A percentile compares a stretch with the other conserved stretches of the same genome.
Evolutionary conservation across 2,113 vertebrate species (phyloP).

Genomic region (Morone chrysops): DNA sequence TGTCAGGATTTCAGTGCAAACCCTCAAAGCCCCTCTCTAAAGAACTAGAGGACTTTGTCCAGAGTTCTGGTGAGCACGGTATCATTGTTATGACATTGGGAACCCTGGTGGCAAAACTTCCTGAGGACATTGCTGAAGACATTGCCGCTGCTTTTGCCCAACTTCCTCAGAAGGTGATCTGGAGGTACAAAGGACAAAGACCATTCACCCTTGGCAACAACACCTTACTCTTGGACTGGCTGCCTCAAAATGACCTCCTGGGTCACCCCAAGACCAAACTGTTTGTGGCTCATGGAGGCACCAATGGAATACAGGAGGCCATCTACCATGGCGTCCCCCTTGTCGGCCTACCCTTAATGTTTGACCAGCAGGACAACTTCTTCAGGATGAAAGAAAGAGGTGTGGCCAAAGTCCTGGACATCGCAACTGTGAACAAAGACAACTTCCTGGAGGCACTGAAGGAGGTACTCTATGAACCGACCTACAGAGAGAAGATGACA

Average conservation of each 20-base stretch:
- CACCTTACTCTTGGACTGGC: slow-evolving; percentile 68
- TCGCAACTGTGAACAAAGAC: slow-evolving; percentile 62
- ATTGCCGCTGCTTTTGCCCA: slow-evolving; percentile 73
- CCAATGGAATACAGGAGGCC: slow-evolving; percentile 77
- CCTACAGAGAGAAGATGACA: slow-evolving; percentile 73
- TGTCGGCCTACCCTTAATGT: slow-evolving; percentile 74
- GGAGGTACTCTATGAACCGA: slow-evolving; percentile 66
- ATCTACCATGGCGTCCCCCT: slow-evolving; percentile 73
- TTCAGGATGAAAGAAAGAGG: slow-evolving; percentile 66
- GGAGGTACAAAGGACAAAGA: slow-evolving; percentile 69
- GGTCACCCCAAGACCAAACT: slow-evolving; percentile 72
- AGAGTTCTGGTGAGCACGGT: slow-evolving; percentile 73
- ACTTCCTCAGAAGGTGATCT: slow-evolving; percentile 75
- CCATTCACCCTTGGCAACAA: slow-evolving; percentile 72
- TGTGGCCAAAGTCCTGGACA: slow-evolving; percentile 73
- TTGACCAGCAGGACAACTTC: slow-evolving; percentile 75
- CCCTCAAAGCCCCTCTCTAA: slow-evolving; percentile 68
- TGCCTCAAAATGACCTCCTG: slow-evolving; percentile 77
- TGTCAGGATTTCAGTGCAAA: slow-evolving; percentile 79
- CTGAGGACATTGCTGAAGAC: slow-evolving; percentile 62
- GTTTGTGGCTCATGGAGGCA: slow-evolving; percentile 78
- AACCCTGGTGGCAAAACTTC: slow-evolving; percentile 67
- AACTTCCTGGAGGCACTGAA: slow-evolving; percentile 68
- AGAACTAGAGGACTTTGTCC: slow-evolving; percentile 71
- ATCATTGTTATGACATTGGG: slow-evolving; percentile 76